A percentile compares a stretch with the other conserved stretches of the same genome.
Conservation (phyloP, 1,140 invertebrate genomes). For the Achroia grisella region DNA sequence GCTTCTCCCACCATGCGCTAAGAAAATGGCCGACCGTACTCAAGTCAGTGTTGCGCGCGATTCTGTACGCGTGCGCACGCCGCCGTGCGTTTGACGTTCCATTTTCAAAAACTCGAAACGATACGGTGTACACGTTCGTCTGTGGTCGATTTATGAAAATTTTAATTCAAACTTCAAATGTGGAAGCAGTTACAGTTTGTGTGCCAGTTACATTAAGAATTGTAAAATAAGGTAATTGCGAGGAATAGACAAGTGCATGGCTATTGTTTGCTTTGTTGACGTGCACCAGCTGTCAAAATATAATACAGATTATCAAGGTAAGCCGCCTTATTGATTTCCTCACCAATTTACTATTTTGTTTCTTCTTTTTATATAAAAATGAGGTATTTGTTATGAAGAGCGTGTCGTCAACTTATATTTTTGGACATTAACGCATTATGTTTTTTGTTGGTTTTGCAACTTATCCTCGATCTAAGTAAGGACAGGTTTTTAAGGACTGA, state of each 20-base stretch:
- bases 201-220: slow-evolving; percentile 12
- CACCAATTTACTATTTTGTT: slow-evolving; percentile 5
- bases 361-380: neutral
- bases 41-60: slow-evolving; percentile 46
- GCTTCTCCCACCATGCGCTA: slow-evolving; percentile 31
- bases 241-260: slow-evolving; percentile 19
- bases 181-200: slow-evolving; percentile 35
- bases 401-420: slow-evolving; percentile 6
- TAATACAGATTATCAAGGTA: slow-evolving; percentile 40
- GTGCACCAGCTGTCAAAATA: slow-evolving; percentile 50
- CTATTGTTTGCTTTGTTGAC: slow-evolving; percentile 44
- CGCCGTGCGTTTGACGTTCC: neutral
- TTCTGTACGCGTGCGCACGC: slow-evolving; percentile 39
- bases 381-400: neutral
- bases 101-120: slow-evolving; percentile 6
- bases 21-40: slow-evolving; percentile 46
- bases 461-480: neutral
- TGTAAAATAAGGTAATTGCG: neutral
- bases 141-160: slow-evolving; percentile 19
- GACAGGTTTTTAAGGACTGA: neutral
- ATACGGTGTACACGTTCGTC: slow-evolving; percentile 1
- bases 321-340: slow-evolving; percentile 18
- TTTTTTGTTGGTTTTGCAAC: slow-evolving; percentile 8
- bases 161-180: slow-evolving; percentile 17
- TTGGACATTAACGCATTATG: slow-evolving; percentile 2